Evolutionary conservation across 64 coral and sea anemone genomes (phyloP), one percentile per base, ranked within the genome.

Genomic region (Anthopleura sola): DNA sequence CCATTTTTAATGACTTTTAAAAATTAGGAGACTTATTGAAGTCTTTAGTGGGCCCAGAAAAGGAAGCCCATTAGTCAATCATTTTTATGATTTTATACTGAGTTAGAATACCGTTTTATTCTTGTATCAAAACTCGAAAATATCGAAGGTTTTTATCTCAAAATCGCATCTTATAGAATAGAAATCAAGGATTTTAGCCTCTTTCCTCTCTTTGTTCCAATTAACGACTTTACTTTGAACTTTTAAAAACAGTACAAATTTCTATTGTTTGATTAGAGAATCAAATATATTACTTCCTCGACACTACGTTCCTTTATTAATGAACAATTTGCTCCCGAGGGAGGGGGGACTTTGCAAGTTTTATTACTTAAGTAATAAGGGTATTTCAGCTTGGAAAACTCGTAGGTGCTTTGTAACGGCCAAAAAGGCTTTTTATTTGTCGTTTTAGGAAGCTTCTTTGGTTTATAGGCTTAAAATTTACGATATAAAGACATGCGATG

Each of bases 191-290:
- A 15, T 71, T 69, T 71, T 71, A 71, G 31, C 29, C 66, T 71
- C 34, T 71, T 71, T 71, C 66, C 66, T 71, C 66, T 71, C 66
- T 71, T 71, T 71, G 66, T 71, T 62, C 66, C 66, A 3, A 71
- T 71, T 89, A 82, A 66, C 82, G 79, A 81, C 87, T 83, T 50
- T 46, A 89, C 81, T 83, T 89, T 89, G 46, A 49, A 79, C 74
- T 75, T 74, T 89, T 75, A 54, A 74, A 83, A 62, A 89, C 66
- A 83, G 53, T 89, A 88, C 47, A 50, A 13, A 49, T 78, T 78
- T 88, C 55, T 31, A 49, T 24, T 89, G 62, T 89, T 51, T 55
- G 82, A 15, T 34, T 12, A 83, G 57, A 24, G 10, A 71, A 89
- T 53, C 18, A 39, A 23, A 50, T 46, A 83, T 51, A 69, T 37